Base-by-base conservation (phyloP, 2,797 vertebrate genomes). In the Sebastes ruberrimus region DNA sequence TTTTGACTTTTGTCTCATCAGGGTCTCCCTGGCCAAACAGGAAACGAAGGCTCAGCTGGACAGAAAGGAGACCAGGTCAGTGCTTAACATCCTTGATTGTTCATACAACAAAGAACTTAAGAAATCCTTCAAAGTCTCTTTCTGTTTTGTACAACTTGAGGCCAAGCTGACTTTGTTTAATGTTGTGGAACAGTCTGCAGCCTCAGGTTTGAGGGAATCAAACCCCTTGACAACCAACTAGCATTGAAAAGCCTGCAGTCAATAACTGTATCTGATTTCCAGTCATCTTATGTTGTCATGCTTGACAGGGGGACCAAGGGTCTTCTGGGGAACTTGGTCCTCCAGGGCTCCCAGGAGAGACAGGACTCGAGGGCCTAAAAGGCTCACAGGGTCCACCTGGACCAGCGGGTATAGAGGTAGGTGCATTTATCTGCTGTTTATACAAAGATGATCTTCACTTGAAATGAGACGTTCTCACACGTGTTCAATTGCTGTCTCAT, bases 41-140 rank as follows among this genome's bases (percentile, higher is more conserved):
- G 97, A 81, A 76, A 62, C 0, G 96, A 97, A 73, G 97, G 97
- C 1, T 90, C 80, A 59, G 35, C 30, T 0, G 97, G 97, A 27
- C 78, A 7, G 32, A 98, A 97, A 89, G 97, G 97, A 60, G 93
- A 97, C 71, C 96, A 96, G 96, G 97, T 98, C 16, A 81, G 92
- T 86, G 59, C 67, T 75, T 64, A 14, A 33, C 2, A 6, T 61
- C 32, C 20, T 3, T 69, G 13, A 56, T 66, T 65, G n/a, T 62
- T 61, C 3, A 28, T 27, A 7, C 4, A 3, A 9, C 49, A 61
- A 62, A 23, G 7, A 65, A n/a, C 25, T 65, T 25, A 18, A 67
- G 10, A 23, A 57, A 60, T 16, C 4, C 8, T 10, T 27, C 6
- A 1, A 63, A 33, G 2, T 42, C 38, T 5, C 16, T 13, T 5